A percentile compares a stretch with the other conserved stretches of the same genome.
Conservation (phyloP, 1,140 invertebrate genomes). For the Penaeus vannamei region DNA sequence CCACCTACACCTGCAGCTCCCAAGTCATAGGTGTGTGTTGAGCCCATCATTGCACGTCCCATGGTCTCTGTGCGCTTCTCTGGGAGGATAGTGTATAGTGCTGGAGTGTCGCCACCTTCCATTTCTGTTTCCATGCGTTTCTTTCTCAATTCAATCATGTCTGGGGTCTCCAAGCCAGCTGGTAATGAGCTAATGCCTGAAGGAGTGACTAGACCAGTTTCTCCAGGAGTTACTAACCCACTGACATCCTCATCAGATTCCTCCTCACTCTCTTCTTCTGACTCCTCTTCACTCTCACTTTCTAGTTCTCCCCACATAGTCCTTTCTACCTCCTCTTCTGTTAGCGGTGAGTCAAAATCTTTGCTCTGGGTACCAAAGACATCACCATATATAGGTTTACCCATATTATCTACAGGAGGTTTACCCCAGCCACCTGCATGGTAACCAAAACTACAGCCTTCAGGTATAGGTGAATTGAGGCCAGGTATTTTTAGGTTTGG, state of each 20-base stretch:
- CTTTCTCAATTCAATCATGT: conserved; percentile 97
- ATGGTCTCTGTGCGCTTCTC: conserved; percentile 93
- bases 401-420: conserved; percentile 99
- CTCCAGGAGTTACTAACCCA: conserved; percentile 84
- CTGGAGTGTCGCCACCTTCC: conserved; percentile 93
- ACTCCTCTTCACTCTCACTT: conserved; percentile 94
- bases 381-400: conserved; percentile 98
- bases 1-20: conserved; percentile 68
- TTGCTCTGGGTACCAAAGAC: conserved; percentile 86
- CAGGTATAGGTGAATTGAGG: conserved; percentile 94
- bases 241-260: conserved; percentile 78
- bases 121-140: conserved; percentile 97
- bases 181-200: conserved; percentile 96
- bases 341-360: conserved; percentile 70
- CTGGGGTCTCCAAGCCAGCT: conserved; percentile 96
- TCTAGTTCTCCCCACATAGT: conserved; percentile 98
- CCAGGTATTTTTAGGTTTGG: conserved; percentile 97
- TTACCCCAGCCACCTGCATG: conserved; percentile 99
- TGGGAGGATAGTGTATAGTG: conserved; percentile 93
- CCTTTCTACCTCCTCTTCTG: conserved; percentile 92
- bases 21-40: conserved; percentile 98
- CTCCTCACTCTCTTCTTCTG: conserved; percentile 85
- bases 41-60: conserved; percentile 93
- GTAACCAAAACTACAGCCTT: conserved; percentile 98
- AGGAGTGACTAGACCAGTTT: conserved; percentile 89